Conservation (phyloP, 2,888 invertebrate species). For the Amblyteles armatorius region DNA sequence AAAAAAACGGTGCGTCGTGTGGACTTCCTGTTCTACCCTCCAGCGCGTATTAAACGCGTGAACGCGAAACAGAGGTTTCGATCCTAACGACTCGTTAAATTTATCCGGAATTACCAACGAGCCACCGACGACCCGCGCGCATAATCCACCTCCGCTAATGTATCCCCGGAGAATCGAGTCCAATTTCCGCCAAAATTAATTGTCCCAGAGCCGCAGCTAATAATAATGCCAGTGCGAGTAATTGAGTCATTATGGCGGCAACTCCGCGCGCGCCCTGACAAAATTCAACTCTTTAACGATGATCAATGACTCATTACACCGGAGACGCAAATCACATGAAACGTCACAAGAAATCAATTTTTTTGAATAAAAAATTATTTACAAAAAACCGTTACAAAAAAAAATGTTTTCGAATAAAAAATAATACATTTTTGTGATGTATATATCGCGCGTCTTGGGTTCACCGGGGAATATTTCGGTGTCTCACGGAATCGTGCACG, state of each 20-base stretch:
- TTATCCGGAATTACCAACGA: background rate
- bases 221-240: background rate
- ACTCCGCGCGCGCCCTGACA: background rate
- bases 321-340: background rate
- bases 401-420: too few species aligned
- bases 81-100: background rate
- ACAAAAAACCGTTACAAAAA: too few species aligned
- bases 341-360: background rate
- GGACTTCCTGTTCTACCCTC: conserved; percentile 2
- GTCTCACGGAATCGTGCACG: too few species aligned
- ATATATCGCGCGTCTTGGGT: too few species aligned
- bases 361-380: too few species aligned
- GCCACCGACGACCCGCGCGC: background rate
- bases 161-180: background rate
- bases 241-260: background rate
- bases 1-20: background rate
- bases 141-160: background rate
- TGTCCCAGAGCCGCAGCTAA: conserved; percentile 1
- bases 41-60: background rate
- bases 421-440: too few species aligned
- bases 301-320: background rate
- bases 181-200: conserved; percentile 16
- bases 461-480: too few species aligned
- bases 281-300: background rate
- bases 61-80: background rate